Evolutionary conservation across 2,888 invertebrate genomes (phyloP), one percentile per base, ranked within the genome.

Genomic region (Drosophila prolongata): DNA sequence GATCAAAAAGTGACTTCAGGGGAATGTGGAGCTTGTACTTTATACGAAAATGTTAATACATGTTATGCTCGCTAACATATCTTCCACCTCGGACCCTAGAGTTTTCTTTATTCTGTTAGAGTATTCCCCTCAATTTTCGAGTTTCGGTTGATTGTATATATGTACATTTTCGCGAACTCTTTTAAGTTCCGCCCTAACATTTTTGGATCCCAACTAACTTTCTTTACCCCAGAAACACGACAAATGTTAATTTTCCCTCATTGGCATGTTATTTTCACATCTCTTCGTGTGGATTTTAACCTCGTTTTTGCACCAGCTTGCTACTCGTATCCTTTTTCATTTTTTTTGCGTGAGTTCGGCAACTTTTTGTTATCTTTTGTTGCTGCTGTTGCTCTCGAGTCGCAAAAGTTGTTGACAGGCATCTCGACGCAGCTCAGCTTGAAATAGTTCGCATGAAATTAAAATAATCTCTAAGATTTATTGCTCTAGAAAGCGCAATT

Each of bases 381-480:
- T 59, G 53, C 52, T 56, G 69, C 55, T 74, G 56, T 60, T 74
- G 57, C 40, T 71, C 69, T 77, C 73, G 50, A 83, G 69, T 78
- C 69, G 66, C 73, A 71, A 87, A 86, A 81, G 89, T 85, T 85
- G 85, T 87, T 85, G 85, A 85, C 85, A 85, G 89, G 68, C 88
- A 75, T 65, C 77, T 72, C 69, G 71, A 57, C 64, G 64, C 68
- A 72, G 72, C 65, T 62, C 74, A 60, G 76, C 75, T 75, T 67
- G 59, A 75, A 79, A 85, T 87, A 79, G 88, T 87, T 85, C 85
- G 76, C 86, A 85, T 81, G 79, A 89, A 85, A 85, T 85, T 89
- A 85, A 85, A 85, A 89, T 89, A 85, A 85, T 85, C 85, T 85
- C 59, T 46, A 75, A 81, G 88, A 85, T 85, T 85, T 89, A 85